Evolutionary conservation across 2,888 invertebrate species (phyloP).

Genomic region (Drosophila prostipennis): DNA sequence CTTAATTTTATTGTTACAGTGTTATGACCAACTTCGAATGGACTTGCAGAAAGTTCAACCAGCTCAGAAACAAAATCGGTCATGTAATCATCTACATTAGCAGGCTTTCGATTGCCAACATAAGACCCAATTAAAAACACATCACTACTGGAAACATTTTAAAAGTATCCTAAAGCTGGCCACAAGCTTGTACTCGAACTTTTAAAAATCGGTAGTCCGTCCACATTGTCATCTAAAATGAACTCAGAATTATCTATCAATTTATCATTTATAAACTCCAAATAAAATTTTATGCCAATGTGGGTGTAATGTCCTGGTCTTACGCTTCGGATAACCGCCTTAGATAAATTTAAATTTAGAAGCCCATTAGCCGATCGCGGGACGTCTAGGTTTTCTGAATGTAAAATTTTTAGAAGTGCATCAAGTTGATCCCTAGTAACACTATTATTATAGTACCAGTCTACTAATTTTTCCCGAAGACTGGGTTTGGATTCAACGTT

Average conservation of each 20-base stretch:
- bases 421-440: too few species aligned
- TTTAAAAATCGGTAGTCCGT: background rate
- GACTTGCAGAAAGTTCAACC: too few species aligned
- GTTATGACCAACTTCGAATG: too few species aligned
- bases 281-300: too few species aligned
- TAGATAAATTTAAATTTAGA: background rate
- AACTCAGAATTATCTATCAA: background rate
- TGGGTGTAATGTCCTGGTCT: background rate
- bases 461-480: too few species aligned
- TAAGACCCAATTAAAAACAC: background rate
- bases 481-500: too few species aligned
- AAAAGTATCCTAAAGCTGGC: background rate
- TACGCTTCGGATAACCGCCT: background rate
- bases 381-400: too few species aligned
- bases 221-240: background rate
- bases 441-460: too few species aligned
- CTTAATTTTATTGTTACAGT: too few species aligned
- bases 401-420: too few species aligned
- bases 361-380: background rate
- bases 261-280: background rate
- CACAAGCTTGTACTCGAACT: background rate
- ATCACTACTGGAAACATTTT: background rate
- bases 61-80: background rate
- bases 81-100: background rate
- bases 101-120: background rate